Conservation (phyloP, 2,797 vertebrate genomes). For the Phaenicophaeus curvirostris region DNA sequence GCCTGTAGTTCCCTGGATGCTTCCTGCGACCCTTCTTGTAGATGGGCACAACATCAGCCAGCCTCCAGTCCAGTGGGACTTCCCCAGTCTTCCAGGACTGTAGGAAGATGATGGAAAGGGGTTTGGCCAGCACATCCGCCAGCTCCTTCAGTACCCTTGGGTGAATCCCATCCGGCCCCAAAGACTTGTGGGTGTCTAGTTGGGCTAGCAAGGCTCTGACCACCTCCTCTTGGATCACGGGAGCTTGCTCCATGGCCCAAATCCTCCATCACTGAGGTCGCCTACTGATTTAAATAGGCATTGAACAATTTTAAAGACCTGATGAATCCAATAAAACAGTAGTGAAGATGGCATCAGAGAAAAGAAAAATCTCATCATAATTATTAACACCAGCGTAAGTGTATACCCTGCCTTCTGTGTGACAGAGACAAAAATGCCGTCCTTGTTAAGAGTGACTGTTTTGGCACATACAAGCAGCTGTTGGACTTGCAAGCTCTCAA, state of each 20-base stretch:
- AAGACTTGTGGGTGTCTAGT: too few relatives aligned
- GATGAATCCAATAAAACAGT: neutral
- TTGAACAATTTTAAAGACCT: neutral
- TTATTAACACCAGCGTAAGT: neutral
- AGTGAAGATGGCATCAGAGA: neutral
- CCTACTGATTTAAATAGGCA: neutral
- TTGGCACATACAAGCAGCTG: neutral
- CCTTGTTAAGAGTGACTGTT: neutral
- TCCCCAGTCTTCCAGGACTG: too few relatives aligned
- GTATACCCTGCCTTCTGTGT: neutral
- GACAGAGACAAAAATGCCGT: neutral
- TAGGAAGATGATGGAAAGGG: too few relatives aligned
- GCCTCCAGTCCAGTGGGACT: too few relatives aligned
- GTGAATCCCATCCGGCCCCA: too few relatives aligned
- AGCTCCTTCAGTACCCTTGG: too few relatives aligned
- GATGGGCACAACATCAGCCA: too few relatives aligned
- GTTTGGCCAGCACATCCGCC: too few relatives aligned
- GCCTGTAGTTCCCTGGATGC: too few relatives aligned
- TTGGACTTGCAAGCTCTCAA: neutral
- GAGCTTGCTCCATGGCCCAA: constrained; percentile 2
- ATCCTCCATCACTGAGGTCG: neutral
- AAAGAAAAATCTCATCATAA: neutral
- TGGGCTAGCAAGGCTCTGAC: too few relatives aligned
- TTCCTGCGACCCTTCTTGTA: too few relatives aligned
- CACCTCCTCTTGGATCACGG: too few relatives aligned